phyloP scores from a whole-genome alignment of 2,113 vertebrate species.

The Gavia stellata region DNA sequence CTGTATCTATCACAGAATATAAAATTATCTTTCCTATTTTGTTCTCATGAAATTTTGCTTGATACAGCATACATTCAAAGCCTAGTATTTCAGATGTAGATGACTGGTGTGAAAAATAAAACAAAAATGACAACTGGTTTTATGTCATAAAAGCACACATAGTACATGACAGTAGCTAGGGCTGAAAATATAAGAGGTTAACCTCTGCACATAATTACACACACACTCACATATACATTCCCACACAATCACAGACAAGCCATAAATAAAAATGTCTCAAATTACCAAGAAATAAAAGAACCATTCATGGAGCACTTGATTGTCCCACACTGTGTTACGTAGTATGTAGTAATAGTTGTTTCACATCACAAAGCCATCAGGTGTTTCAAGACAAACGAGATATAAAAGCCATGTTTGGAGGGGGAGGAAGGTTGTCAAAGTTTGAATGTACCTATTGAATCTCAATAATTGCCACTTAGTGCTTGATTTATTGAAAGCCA shows the following conservation, averaged over 20 bases:
- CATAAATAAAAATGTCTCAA: slow-evolving; percentile 48
- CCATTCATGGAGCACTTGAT: slow-evolving; percentile 47
- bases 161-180: background rate
- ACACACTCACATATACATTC: background rate
- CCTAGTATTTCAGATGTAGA: background rate
- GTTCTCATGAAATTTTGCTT: background rate
- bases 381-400: slow-evolving; percentile 58
- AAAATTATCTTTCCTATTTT: background rate
- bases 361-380: slow-evolving; percentile 51
- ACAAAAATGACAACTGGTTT: background rate
- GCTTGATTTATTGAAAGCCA: slow-evolving; percentile 68
- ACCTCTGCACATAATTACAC: background rate
- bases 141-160: background rate
- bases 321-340: background rate
- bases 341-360: slow-evolving; percentile 22
- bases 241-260: background rate
- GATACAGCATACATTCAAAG: background rate
- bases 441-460: slow-evolving; percentile 70
- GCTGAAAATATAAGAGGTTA: background rate
- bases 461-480: slow-evolving; percentile 67
- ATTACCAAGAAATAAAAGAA: slow-evolving; percentile 62
- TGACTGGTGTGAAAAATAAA: background rate
- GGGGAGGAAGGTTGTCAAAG: slow-evolving; percentile 65
- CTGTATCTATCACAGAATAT: background rate
- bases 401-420: slow-evolving; percentile 45